Base-by-base conservation (phyloP, 2,797 vertebrate species). In the Pipistrellus pygmaeus region DNA sequence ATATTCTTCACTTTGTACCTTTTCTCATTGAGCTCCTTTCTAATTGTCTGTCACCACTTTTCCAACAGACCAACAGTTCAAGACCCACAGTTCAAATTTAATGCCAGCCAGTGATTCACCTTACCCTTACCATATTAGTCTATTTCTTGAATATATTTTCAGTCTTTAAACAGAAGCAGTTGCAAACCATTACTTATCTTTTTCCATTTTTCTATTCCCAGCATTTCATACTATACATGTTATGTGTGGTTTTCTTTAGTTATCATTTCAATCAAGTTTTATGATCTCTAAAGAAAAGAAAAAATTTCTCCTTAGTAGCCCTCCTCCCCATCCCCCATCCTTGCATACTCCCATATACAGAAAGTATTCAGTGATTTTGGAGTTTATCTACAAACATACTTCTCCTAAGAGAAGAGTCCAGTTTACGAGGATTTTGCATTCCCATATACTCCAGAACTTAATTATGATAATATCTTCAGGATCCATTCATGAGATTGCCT, bases 401-500 rank as follows among this genome's bases (percentile, higher is more conserved):
- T 81, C 11, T 94, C 77, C 95, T 60, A 82, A 88, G 20, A 96
- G 35, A 86, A 85, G 17, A 64, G 3, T 90, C 53, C 62, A 81
- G 17, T 57, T 84, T 91, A 77, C 35, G 20, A 35, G 78, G 68
- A 81, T 68, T 82, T 94, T 84, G 35, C 32, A 84, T 82, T 84
- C 75, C 80, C 66, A 41, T 69, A 64, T 68, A 73, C 13, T 6
- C n/a, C 81, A 93, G 48, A 89, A 93, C 5, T n/a, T 89, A 84
- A 60, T 86, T 82, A 93, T 62, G 57, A 82, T 80, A 68, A 62
- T 91, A 46, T 91, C 60, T 92, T 92, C 68, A 75, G 69, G 41
- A 84, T 57, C 57, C 62, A 91, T 32, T 88, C 88, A 78, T 27
- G 18, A 38, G 64, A 78, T 66, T 88, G 44, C 14, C 27, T 93